Evolutionary conservation across 2,113 vertebrate species (phyloP).

Genomic region (Phodopus roborovskii): DNA sequence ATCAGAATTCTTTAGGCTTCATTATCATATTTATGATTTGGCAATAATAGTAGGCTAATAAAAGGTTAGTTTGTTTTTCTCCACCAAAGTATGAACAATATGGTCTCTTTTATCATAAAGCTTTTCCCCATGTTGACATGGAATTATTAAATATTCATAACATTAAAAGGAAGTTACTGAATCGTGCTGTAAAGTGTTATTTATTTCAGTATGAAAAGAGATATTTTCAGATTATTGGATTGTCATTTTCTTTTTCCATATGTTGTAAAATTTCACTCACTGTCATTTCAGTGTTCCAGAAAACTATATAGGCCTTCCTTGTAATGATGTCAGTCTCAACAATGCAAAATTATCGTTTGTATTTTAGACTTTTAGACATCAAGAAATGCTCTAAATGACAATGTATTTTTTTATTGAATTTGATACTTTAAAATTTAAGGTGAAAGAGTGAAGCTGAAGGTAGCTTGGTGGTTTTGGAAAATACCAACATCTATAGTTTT

Average conservation of each 20-base stretch:
- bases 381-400: slow-evolving; percentile 43
- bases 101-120: neutral
- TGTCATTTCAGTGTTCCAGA: slow-evolving; percentile 26
- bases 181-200: slow-evolving; percentile 3
- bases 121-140: neutral
- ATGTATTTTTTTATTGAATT: neutral
- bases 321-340: neutral
- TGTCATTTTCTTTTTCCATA: slow-evolving; percentile 36
- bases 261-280: neutral
- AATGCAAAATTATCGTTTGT: slow-evolving; percentile 2
- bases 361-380: slow-evolving; percentile 4
- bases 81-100: slow-evolving; percentile 29
- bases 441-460: neutral
- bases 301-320: neutral
- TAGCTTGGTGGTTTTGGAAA: slow-evolving; percentile 10
- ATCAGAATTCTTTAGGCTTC: slow-evolving; percentile 39
- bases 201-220: slow-evolving; percentile 43
- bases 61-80: slow-evolving; percentile 21
- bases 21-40: slow-evolving; percentile 13
- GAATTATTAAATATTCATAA: slow-evolving; percentile 33
- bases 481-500: neutral
- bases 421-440: neutral
- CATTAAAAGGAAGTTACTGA: slow-evolving; percentile 9
- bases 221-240: slow-evolving; percentile 18
- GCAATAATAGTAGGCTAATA: neutral